Evolutionary conservation across 2,888 invertebrate genomes (phyloP).

Genomic region (Rhorus exstirpatorius): DNA sequence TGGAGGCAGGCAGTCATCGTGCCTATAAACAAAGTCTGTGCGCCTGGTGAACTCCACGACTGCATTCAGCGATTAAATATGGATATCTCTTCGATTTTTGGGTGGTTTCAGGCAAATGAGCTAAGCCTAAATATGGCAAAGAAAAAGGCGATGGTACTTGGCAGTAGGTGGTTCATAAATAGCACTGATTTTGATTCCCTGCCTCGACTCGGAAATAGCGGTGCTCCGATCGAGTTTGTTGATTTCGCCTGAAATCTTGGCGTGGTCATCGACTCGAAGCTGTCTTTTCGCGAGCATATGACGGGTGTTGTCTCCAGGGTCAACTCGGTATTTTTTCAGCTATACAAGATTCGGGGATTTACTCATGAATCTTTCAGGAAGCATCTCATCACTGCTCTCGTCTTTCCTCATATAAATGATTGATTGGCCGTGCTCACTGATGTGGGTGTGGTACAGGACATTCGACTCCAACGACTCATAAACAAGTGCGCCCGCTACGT

Average conservation of each 20-base stretch:
- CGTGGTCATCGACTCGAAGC: constrained; percentile 29
- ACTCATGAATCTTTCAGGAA: not conserved
- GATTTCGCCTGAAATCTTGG: constrained; percentile 13
- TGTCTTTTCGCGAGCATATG: constrained; percentile 26
- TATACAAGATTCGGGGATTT: not conserved
- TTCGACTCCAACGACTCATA: constrained; percentile 15
- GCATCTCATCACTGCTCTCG: no score
- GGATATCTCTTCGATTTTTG: no score
- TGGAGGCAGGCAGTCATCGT: no score
- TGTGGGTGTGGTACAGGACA: not conserved
- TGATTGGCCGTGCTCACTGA: not conserved
- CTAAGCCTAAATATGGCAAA: no score
- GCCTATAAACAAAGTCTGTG: no score
- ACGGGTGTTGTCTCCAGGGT: not conserved
- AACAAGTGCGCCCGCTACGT: constrained; percentile 7
- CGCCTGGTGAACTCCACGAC: no score
- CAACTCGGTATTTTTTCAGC: constrained; percentile 14
- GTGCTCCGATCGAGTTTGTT: no score
- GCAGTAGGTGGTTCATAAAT: constrained; percentile 18
- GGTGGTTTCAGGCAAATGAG: no score
- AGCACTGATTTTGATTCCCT: no score
- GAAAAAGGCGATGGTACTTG: constrained; percentile 13
- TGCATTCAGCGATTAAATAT: no score
- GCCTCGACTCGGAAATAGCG: no score
- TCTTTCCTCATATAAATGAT: no score